phyloP scores from a whole-genome alignment of 37 sponge, comb jelly and placozoan genomes.

The Axinella damicornis region DNA sequence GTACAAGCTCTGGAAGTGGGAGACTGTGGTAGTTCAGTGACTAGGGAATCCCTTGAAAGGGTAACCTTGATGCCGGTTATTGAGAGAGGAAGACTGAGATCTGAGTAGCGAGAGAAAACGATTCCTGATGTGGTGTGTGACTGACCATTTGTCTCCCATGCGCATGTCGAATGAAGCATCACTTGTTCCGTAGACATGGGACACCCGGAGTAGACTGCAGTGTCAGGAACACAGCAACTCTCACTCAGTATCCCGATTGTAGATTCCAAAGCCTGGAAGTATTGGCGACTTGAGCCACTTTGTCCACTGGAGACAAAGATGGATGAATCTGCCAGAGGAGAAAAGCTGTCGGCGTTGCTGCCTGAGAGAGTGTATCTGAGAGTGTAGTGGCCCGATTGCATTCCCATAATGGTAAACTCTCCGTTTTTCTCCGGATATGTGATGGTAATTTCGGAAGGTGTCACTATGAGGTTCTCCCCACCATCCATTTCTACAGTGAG shows the following conservation, averaged over 20 bases:
- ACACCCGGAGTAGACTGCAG: conserved; percentile 1
- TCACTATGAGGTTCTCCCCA: not conserved
- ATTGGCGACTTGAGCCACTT: not conserved
- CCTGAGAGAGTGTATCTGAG: conserved; percentile 16
- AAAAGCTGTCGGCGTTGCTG: not conserved
- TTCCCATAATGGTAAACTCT: not conserved
- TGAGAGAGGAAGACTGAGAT: conserved; percentile 14
- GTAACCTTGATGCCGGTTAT: conserved; percentile 17
- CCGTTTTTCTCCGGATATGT: not conserved
- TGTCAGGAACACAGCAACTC: conserved; percentile 22
- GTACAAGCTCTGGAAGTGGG: not conserved
- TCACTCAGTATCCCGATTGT: conserved; percentile 5
- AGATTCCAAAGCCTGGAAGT: not conserved
- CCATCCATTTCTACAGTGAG: not conserved
- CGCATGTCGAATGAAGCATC: conserved; percentile 12
- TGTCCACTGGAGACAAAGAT: not conserved
- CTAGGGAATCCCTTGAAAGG: not conserved
- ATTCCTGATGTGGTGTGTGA: not conserved
- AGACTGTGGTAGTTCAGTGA: not conserved
- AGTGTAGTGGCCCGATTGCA: not conserved
- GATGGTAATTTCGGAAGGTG: not conserved
- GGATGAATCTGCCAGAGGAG: not conserved
- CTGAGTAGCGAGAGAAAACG: conserved; percentile 5
- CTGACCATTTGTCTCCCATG: conserved; percentile 6
- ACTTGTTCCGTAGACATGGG: conserved; percentile 20